Percentiles rank a stretch among this genome's conserved stretches.
phyloP scores from a whole-genome alignment of 2,797 vertebrate genomes.

The Myripristis jacobus region DNA sequence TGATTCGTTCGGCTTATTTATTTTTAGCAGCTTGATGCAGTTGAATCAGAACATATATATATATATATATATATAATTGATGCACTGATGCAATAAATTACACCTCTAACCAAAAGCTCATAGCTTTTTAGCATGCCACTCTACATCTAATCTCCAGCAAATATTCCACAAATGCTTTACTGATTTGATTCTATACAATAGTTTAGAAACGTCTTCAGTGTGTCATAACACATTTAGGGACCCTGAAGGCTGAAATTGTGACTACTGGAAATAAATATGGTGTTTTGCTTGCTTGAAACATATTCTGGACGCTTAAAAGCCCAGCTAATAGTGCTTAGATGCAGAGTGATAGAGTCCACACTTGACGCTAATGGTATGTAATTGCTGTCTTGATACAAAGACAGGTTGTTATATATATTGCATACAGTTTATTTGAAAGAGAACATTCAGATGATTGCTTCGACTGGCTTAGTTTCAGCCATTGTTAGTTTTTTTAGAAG shows the following conservation, averaged over 20 bases:
- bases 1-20: too few relatives aligned
- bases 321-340: constrained; percentile 8
- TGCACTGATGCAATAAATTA: too few relatives aligned
- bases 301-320: constrained; percentile 22
- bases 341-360: constrained; percentile 2
- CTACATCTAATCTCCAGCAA: too few relatives aligned
- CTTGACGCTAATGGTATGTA: constrained; percentile 55
- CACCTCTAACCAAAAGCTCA: too few relatives aligned
- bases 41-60: too few relatives aligned
- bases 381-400: constrained; percentile 55
- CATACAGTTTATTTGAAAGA: constrained; percentile 32
- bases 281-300: constrained; percentile 14
- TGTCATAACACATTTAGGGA: neutral
- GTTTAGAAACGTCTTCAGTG: neutral
- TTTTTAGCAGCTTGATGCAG: too few relatives aligned
- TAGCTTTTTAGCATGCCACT: too few relatives aligned
- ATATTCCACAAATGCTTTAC: neutral
- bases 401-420: constrained; percentile 40
- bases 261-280: constrained; percentile 1
- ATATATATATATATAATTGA: too few relatives aligned
- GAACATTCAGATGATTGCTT: constrained; percentile 47
- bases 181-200: neutral
- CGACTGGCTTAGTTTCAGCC: constrained; percentile 56
- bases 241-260: neutral
- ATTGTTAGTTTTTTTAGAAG: constrained; percentile 59